A percentile compares a stretch with the other conserved stretches of the same genome.
Conservation (phyloP, 2,113 vertebrate species). For the Gadus macrocephalus region DNA sequence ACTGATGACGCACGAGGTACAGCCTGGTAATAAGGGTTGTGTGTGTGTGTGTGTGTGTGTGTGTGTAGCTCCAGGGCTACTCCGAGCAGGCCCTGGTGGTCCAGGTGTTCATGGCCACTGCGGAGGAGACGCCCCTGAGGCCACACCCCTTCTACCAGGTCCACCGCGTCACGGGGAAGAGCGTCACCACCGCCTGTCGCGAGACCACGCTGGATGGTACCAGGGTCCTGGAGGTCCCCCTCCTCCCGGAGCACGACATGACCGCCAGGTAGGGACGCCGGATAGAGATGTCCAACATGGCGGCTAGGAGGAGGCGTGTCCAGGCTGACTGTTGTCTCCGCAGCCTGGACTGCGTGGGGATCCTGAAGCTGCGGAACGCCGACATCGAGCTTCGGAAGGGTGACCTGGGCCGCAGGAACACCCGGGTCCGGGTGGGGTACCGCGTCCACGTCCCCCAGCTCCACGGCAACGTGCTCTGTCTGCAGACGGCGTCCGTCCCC, state of each 20-base stretch:
- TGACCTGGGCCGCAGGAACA: slow-evolving; percentile 95
- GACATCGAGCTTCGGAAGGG: slow-evolving; percentile 96
- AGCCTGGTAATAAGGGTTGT: neutral
- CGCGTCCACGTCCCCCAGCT: slow-evolving; percentile 74
- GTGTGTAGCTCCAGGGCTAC: slow-evolving; percentile 81
- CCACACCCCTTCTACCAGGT: slow-evolving; percentile 97
- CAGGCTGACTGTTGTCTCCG: no score
- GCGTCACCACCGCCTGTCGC: slow-evolving; percentile 87
- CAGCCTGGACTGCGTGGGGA: slow-evolving; percentile 95
- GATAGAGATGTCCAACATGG: no score
- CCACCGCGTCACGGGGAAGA: slow-evolving; percentile 94
- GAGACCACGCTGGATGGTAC: slow-evolving; percentile 81
- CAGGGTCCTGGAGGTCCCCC: slow-evolving; percentile 91
- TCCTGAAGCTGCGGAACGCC: slow-evolving; percentile 94
- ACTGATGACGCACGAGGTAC: neutral
- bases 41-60: slow-evolving; percentile 7
- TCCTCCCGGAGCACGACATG: slow-evolving; percentile 92
- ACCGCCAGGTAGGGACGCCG: slow-evolving; percentile 80
- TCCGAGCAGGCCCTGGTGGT: slow-evolving; percentile 83
- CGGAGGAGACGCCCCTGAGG: slow-evolving; percentile 85
- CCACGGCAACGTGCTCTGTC: no score
- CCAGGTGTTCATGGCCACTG: slow-evolving; percentile 93
- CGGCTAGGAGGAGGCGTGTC: no score
- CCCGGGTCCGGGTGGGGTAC: slow-evolving; percentile 89
- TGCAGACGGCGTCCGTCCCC: no score